Base-by-base conservation (phyloP, 2,888 invertebrate species). In the Drosophila borborema region DNA sequence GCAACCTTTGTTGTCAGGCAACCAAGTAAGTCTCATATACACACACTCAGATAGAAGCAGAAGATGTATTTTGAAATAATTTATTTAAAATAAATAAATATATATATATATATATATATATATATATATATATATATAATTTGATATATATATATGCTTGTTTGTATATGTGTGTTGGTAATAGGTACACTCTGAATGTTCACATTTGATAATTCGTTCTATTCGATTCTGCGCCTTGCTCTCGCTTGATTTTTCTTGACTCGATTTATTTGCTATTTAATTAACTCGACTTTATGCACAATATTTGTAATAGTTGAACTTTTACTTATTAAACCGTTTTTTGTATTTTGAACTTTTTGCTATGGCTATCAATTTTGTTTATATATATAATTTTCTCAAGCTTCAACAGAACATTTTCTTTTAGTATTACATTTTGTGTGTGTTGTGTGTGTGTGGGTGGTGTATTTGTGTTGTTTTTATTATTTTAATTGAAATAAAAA, bases 21-120 rank as follows among this genome's bases (percentile, higher is more conserved):
- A 75, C 51, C 14, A 18, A 34, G 43, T 9, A 23, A 20, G 64
- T 31, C 46, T 12, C 10, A 4, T 16, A 65, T 31, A 54, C 43
- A 49, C 46, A 31, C 18, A 20, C 5, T 41, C 41, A 23, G 20
- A 40, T 0, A 45, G 12, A 65, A 7, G 14, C 12, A 12, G 31
- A 34, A 46, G 43, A 31, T 77, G 76, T 83, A 66, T 87, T 55
- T 84, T 68, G 80, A 86, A 86, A 90, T 89, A 77, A 86, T 90
- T 90, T 88, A 90, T 90, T 90, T 86, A 82, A 84, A 88, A 86
- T 90, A 86, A 88, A 51, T 51, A 51, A 34, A 18, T 51, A 36
- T 51, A 51, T 34, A 49, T 28, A 45, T 45, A n/a, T n/a, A n/a
- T n/a, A 14, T 14, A 38, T 38, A 14, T 38, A 89, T 77, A 66